These are phyloP conservation scores for Drosophila grimshawi DNA, from an alignment of 1,140 invertebrate species.

Conservation along the genomic window DNA sequence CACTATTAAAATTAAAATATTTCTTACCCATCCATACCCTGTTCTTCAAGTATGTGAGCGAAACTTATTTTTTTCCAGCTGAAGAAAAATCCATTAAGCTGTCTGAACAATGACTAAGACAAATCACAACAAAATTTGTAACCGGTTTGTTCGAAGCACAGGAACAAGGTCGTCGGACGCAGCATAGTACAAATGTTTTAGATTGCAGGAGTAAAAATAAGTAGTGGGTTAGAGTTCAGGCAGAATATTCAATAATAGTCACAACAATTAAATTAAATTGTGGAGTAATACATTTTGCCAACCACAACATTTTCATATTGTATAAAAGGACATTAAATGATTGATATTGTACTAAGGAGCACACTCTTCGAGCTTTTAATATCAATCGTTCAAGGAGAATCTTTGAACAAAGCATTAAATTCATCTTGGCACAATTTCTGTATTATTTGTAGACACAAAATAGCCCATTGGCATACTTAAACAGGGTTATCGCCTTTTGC, in stretches of 20 bases:
- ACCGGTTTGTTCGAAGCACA: slow-evolving; percentile 76
- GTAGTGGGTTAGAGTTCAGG: slow-evolving; percentile 5
- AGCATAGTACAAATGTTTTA: slow-evolving; percentile 40
- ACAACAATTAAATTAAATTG: too few relatives aligned
- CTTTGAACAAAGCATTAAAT: not conserved
- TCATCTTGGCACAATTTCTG: not conserved
- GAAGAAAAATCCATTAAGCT: slow-evolving; percentile 57
- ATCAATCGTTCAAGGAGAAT: too few relatives aligned
- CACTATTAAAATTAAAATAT: too few relatives aligned
- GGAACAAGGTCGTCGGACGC: slow-evolving; percentile 56
- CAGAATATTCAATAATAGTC: slow-evolving; percentile 18
- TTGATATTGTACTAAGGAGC: too few relatives aligned
- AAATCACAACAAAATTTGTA: slow-evolving; percentile 72
- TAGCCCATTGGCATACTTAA: not conserved
- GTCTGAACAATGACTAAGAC: slow-evolving; percentile 76
- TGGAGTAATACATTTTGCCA: too few relatives aligned
- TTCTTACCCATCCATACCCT: too few relatives aligned
- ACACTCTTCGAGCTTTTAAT: too few relatives aligned
- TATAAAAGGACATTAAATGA: too few relatives aligned
- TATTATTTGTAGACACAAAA: not conserved
- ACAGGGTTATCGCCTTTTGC: not conserved
- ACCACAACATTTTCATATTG: too few relatives aligned
- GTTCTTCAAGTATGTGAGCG: not conserved
- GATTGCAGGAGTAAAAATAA: slow-evolving; percentile 38
- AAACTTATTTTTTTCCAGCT: slow-evolving; percentile 8